Percentiles rank a stretch among this genome's conserved stretches.
phyloP scores from a whole-genome alignment of 2,797 vertebrate genomes.

The Thamnophis elegans region DNA sequence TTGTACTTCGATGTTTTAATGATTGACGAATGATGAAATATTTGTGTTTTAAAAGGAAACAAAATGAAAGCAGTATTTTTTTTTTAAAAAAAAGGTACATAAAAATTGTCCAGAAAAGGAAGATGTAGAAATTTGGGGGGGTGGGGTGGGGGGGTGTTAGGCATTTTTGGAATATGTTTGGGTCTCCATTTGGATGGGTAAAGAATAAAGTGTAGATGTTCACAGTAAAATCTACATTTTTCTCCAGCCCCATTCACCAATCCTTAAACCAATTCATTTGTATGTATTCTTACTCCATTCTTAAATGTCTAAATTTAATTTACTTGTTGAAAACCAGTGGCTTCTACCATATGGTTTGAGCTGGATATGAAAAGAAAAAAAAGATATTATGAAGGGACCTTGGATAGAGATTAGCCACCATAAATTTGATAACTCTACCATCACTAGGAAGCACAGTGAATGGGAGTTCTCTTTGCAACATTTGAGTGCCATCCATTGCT shows the following conservation, averaged over 20 bases:
- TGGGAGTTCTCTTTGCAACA: not conserved
- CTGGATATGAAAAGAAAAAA: not conserved
- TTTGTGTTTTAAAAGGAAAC: too few species aligned
- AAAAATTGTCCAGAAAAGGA: not conserved
- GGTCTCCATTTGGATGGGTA: not conserved
- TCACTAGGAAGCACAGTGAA: not conserved
- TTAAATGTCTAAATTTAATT: not conserved
- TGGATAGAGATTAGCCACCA: not conserved
- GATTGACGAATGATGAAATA: too few species aligned
- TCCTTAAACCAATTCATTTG: not conserved
- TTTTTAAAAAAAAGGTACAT: not conserved
- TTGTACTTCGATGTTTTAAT: too few species aligned
- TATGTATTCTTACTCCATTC: not conserved
- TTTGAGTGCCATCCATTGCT: not conserved
- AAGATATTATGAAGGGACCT: not conserved
- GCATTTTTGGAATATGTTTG: not conserved
- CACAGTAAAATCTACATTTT: not conserved
- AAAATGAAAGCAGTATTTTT: not conserved
- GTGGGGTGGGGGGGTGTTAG: not conserved
- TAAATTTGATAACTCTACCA: not conserved
- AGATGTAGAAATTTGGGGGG: not conserved
- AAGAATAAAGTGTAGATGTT: not conserved
- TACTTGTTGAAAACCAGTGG: not conserved
- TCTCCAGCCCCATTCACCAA: not conserved
- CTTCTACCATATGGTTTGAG: not conserved